A percentile compares a stretch with the other conserved stretches of the same genome.
Conservation (phyloP, 2,113 vertebrate genomes). For the Mola mola region DNA sequence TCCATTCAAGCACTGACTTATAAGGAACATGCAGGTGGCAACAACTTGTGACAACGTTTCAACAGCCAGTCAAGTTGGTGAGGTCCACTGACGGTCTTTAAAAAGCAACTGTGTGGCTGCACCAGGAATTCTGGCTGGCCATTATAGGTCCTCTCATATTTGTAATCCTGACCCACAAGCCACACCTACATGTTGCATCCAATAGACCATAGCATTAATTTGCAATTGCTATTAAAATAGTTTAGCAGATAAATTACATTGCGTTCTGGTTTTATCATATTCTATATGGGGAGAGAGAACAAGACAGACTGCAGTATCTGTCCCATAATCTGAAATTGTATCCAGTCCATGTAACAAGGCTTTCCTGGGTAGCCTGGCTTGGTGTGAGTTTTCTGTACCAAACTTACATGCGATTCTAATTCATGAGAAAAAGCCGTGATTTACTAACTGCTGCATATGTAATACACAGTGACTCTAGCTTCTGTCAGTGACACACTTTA, state of each 20-base stretch:
- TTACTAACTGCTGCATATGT: neutral
- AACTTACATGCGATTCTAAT: neutral
- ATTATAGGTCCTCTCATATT: neutral
- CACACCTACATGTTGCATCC: neutral
- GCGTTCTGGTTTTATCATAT: conserved; percentile 28
- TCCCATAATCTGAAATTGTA: conserved; percentile 21
- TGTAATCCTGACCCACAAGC: neutral
- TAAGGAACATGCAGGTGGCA: conserved; percentile 28
- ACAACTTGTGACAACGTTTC: neutral
- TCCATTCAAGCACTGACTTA: conserved; percentile 22
- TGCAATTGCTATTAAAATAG: too few relatives aligned
- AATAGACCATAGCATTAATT: too few relatives aligned
- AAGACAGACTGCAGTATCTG: conserved; percentile 34
- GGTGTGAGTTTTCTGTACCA: neutral
- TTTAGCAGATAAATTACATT: too few relatives aligned
- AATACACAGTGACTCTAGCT: too few relatives aligned
- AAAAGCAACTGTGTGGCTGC: too few relatives aligned
- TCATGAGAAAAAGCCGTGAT: conserved; percentile 16
- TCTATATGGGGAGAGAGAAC: neutral
- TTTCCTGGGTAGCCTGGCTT: neutral
- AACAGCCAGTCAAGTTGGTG: conserved; percentile 18
- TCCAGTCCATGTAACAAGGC: conserved; percentile 20
- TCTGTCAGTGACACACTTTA: too few relatives aligned
- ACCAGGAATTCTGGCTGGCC: neutral
- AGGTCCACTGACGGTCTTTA: neutral